These are phyloP conservation scores for Hippocampus comes DNA, from an alignment of 2,113 vertebrate species.

Conservation along the genomic window DNA sequence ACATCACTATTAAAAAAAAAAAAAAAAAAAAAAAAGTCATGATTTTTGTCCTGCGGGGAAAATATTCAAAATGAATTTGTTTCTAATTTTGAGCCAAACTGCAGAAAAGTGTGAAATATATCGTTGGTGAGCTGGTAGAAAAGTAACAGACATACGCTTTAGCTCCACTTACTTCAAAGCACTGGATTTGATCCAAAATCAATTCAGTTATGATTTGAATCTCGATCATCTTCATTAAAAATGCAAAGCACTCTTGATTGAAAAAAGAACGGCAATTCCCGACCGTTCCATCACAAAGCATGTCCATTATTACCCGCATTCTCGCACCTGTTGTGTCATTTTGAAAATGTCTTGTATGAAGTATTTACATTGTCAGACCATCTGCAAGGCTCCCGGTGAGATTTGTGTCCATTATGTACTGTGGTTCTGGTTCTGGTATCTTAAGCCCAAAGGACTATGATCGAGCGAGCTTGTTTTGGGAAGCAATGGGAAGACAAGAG, in stretches of 20 bases:
- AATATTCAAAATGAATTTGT: no score
- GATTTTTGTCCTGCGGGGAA: no score
- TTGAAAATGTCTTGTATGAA: not conserved
- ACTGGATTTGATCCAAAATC: not conserved
- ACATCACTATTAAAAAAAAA: no score
- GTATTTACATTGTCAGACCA: not conserved
- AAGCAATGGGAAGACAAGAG: conserved; percentile 19
- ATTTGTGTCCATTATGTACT: not conserved
- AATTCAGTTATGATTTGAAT: not conserved
- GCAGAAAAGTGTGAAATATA: no score
- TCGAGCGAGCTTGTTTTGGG: conserved; percentile 42
- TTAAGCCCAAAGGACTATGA: conserved; percentile 38
- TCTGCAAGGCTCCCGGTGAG: not conserved
- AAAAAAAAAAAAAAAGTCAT: no score
- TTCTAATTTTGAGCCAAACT: no score
- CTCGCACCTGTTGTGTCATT: not conserved
- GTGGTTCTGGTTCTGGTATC: not conserved
- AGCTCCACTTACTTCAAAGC: not conserved
- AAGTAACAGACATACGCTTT: no score
- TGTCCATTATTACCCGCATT: not conserved
- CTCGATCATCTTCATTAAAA: not conserved
- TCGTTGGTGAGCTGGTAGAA: no score
- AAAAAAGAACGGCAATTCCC: not conserved
- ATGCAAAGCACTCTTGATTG: not conserved
- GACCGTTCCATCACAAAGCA: not conserved